These are phyloP conservation scores for Pseudorasbora parva DNA, from an alignment of 2,113 vertebrate species.

Conservation along the genomic window DNA sequence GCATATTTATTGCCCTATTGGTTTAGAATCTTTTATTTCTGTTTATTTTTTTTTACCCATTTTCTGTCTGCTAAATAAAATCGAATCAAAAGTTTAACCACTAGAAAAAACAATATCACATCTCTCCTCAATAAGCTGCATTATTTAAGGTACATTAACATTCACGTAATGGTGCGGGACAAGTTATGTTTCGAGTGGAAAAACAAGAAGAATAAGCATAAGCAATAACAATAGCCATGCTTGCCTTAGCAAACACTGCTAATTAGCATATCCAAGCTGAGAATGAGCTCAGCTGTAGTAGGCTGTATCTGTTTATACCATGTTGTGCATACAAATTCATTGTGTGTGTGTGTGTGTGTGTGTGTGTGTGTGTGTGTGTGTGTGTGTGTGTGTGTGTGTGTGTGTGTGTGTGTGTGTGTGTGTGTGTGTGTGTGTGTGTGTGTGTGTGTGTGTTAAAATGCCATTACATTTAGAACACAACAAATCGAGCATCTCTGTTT, in stretches of 20 bases:
- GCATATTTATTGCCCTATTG: background rate
- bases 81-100: slow-evolving; percentile 9
- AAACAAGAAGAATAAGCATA: slow-evolving; percentile 15
- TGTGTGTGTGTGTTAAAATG: background rate
- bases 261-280: slow-evolving; percentile 19
- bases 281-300: slow-evolving; percentile 18
- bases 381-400: too few species aligned
- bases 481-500: background rate
- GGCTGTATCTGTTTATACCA: slow-evolving; percentile 1
- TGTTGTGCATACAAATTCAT: slow-evolving; percentile 5
- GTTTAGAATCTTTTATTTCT: background rate
- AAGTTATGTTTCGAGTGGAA: background rate
- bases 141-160: background rate
- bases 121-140: background rate
- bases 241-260: slow-evolving; percentile 1
- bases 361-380: too few species aligned
- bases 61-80: slow-evolving; percentile 21
- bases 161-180: background rate
- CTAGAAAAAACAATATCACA: background rate
- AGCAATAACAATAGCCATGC: slow-evolving; percentile 6
- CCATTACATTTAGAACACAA: background rate
- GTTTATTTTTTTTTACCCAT: background rate
- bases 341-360: background rate
- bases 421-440: too few species aligned
- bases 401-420: too few species aligned